Evolutionary conservation across 2,797 vertebrate species (phyloP), one percentile per base, ranked within the genome.

Genomic region (Chaenodraco wilsoni): DNA sequence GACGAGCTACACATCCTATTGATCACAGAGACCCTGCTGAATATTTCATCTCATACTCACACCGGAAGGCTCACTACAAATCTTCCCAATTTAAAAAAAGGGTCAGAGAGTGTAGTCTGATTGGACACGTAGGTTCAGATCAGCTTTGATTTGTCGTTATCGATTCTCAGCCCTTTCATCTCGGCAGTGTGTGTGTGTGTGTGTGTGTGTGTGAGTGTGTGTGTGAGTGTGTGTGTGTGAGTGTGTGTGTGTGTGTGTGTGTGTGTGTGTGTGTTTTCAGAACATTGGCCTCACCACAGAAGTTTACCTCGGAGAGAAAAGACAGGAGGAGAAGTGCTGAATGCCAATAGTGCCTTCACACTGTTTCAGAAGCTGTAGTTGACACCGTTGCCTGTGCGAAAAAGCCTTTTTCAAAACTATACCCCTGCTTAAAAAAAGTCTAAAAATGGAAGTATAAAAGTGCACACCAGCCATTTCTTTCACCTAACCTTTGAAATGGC

Each of bases 161-260:
- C 85, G 82, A 92, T 92, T 85, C 84, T 50, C 82, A 69, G 88
- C 78, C 65, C 92, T 94, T 94, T 94, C 88, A 92, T 95, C 92
- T 93, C 65, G 16, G 57, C 40, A 13, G 75, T 72, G 50, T 54
- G 41, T 12, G 70, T 55, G 67, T 10, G 64, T 55, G 62, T 14
- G 40, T 60, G 46, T 72, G 37, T 65, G 82, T 76, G 80, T 69
- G 23, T 2, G 21, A 21, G 21, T 21, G 21, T 21, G 21, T 2
- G 21, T 21, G 21, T 21, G 21, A 2, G 23, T 23, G 23, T 27
- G 82, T 54, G 41, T 12, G 70, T 55, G 67, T 10, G 64, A 55
- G 62, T 14, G 40, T 60, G 46, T 72, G 37, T 65, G 82, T 76
- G 80, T 69, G 23, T 2, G 21, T 21, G 21, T 21, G 21, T 21